Base-by-base conservation (phyloP, 2,797 vertebrate species). In the Manis crassicaudata region DNA sequence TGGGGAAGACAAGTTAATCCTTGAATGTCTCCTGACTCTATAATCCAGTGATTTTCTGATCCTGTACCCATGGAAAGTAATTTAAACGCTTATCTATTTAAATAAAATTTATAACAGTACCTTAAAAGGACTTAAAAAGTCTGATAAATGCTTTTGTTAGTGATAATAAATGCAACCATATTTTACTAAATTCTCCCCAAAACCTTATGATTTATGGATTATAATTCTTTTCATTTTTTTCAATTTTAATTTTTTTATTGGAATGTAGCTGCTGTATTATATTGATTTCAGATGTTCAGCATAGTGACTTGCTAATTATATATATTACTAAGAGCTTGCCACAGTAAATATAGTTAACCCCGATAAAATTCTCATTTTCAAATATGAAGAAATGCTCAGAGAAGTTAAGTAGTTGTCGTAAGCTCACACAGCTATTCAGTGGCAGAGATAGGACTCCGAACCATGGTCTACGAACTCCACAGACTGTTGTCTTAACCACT, bases 401-500 rank as follows among this genome's bases (percentile, higher is more conserved):
- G 21, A 23, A 50, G 6, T 70, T 67, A 63, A 77, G 63, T 25
- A 90, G 56, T 32, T 67, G 27, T 84, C 37, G 8, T 54, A 52
- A 43, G 40, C 70, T 80, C 11, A 90, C 27, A 85, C 1, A 92
- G 13, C 7, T 90, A 5, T 46, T 70, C 73, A 77, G 29, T 62
- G 52, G 40, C 63, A 60, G 68, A 96, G 77, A 14, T 62, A 37
- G 40, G 52, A 86, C 32, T 80, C 14, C 20, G 63, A 90, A 40
- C 32, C n/a, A 60, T 67, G 35, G 50, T 37, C 32, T 70, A 7
- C 6, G 68, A 72, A 75, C n/a, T 90, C 56, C 35, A 56, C 77
- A 95, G 50, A 35, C 68, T 63, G 20, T 80, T 96, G 90, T 91
- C 54, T 60, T 87, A 43, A 63, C 40, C 9, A 56, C 29, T 94